These are phyloP conservation scores for Enteromius thamalakanensis DNA, from an alignment of 2,797 vertebrate genomes.

Conservation along the genomic window DNA sequence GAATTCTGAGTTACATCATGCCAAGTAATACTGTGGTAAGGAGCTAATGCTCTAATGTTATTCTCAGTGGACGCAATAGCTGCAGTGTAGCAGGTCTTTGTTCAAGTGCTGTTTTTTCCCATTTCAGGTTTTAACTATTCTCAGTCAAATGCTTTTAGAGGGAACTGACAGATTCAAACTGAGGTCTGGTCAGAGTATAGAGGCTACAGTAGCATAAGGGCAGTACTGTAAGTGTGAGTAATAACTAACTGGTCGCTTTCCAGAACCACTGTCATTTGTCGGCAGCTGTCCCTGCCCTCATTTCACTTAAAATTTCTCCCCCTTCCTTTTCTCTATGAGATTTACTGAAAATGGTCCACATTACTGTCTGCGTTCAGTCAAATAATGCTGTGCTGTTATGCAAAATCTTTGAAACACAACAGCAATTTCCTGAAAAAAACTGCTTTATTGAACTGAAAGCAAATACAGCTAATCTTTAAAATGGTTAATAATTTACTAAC, in stretches of 20 bases:
- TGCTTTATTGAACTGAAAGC: neutral
- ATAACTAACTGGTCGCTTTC: slow-evolving; percentile 37
- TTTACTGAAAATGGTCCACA: slow-evolving; percentile 8
- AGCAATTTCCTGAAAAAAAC: neutral
- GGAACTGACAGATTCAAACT: slow-evolving; percentile 26
- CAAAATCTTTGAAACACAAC: neutral
- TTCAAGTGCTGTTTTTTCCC: slow-evolving; percentile 12
- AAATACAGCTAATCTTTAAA: neutral
- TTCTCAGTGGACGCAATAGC: neutral
- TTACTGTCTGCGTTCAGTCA: neutral
- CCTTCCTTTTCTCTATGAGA: slow-evolving; percentile 24
- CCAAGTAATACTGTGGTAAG: neutral
- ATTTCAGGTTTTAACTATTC: slow-evolving; percentile 8
- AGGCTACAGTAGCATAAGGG: slow-evolving; percentile 28
- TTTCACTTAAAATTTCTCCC: slow-evolving; percentile 45
- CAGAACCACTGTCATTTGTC: slow-evolving; percentile 46
- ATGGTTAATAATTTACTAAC: neutral
- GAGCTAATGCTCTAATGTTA: slow-evolving; percentile 2
- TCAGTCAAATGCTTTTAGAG: slow-evolving; percentile 27
- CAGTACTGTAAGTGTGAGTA: slow-evolving; percentile 28
- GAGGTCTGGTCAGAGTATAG: slow-evolving; percentile 24
- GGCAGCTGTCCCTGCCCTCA: slow-evolving; percentile 27
- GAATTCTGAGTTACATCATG: slow-evolving; percentile 15
- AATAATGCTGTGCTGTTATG: neutral
- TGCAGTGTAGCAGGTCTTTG: neutral